Percentiles rank a stretch among this genome's conserved stretches.
Evolutionary conservation across 2,113 vertebrate species (phyloP).

Genomic region (Pygoscelis adeliae): DNA sequence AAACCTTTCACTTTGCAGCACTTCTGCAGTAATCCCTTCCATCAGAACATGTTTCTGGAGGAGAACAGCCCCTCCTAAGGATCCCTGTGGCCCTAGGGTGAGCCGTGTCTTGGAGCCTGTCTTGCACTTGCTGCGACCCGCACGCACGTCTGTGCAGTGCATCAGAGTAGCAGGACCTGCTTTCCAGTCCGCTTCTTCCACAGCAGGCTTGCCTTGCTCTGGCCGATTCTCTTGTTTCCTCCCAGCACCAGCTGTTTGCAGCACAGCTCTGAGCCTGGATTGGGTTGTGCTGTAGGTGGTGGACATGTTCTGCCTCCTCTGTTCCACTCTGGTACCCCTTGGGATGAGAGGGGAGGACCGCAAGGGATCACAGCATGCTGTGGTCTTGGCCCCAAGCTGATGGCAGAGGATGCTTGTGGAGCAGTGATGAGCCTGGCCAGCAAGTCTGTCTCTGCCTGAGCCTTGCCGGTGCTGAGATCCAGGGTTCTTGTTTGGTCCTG

Average conservation of each 20-base stretch:
- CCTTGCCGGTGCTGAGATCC: neutral
- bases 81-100: neutral
- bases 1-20: neutral
- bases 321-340: neutral
- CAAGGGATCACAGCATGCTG: neutral
- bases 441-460: neutral
- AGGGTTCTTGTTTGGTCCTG: neutral
- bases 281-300: fast-evolving
- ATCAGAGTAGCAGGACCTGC: neutral
- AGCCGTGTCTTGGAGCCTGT: neutral
- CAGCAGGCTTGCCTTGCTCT: neutral
- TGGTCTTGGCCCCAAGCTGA: neutral
- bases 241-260: neutral
- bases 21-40: neutral
- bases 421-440: neutral
- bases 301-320: neutral
- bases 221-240: neutral
- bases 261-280: neutral
- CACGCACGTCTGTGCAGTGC: fast-evolving
- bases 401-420: neutral
- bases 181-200: neutral
- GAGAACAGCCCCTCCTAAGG: neutral
- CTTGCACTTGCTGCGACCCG: neutral
- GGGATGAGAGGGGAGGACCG: neutral
- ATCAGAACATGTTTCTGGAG: neutral